Conservation (phyloP, 2,797 vertebrate genomes). For the Sebastes minor region DNA sequence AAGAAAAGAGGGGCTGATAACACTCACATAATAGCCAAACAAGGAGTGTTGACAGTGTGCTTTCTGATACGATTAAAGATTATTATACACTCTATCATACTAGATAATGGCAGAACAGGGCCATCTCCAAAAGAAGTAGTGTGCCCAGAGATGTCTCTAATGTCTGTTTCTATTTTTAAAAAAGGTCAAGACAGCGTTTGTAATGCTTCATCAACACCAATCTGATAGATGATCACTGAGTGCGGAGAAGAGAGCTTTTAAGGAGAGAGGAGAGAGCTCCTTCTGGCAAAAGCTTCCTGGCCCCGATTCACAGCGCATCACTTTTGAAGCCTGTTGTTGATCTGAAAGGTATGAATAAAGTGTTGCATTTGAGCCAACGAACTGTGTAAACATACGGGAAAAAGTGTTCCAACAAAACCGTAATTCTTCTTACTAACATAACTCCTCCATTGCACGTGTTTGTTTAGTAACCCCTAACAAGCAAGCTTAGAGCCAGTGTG, state of each 20-base stretch:
- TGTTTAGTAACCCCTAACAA: conserved; percentile 18
- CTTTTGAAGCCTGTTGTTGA: neutral
- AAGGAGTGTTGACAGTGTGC: neutral
- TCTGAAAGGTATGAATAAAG: conserved; percentile 1
- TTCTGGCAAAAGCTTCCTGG: conserved; percentile 3
- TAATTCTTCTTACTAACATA: neutral
- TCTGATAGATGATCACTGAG: conserved; percentile 37
- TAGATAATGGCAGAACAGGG: neutral
- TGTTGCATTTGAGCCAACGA: neutral
- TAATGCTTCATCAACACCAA: conserved; percentile 27
- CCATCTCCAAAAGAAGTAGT: conserved; percentile 3
- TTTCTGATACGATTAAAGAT: neutral
- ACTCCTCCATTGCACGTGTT: neutral
- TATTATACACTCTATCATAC: neutral
- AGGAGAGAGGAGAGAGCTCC: neutral
- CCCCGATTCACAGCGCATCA: neutral
- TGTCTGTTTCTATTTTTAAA: conserved; percentile 49
- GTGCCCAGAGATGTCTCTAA: conserved; percentile 15
- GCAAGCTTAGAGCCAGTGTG: conserved; percentile 23
- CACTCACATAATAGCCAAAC: neutral
- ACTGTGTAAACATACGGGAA: neutral
- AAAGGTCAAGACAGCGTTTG: conserved; percentile 34
- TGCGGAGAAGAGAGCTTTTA: conserved; percentile 8
- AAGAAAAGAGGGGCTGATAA: neutral
- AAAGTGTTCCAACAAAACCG: neutral